A percentile compares a stretch with the other conserved stretches of the same genome.
phyloP scores from a whole-genome alignment of 2,113 vertebrate species.

The Sylvia atricapilla region DNA sequence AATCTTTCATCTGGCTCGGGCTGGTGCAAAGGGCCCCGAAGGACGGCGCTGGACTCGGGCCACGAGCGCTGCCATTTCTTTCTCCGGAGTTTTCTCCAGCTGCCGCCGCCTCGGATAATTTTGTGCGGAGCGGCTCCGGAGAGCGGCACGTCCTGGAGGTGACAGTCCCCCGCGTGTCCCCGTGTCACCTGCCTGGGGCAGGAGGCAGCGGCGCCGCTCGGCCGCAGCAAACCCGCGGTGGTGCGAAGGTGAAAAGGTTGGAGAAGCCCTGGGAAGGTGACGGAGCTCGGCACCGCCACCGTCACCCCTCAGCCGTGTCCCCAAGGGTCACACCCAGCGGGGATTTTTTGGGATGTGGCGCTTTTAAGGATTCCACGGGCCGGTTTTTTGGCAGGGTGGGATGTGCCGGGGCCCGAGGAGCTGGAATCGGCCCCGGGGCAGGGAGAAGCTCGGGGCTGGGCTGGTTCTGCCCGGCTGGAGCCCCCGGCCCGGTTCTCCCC shows the following conservation, averaged over 20 bases:
- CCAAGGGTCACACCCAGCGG: no score
- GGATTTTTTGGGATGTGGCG: rapidly evolving
- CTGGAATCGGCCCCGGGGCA: no score
- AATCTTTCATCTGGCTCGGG: background rate
- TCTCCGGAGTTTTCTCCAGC: background rate
- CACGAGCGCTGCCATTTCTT: background rate
- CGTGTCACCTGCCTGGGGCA: rapidly evolving
- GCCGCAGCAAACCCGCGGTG: rapidly evolving
- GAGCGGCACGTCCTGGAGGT: background rate
- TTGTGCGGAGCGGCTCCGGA: background rate
- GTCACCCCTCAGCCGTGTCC: no score
- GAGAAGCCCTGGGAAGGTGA: background rate
- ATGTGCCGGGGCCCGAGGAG: no score
- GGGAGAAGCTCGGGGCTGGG: no score
- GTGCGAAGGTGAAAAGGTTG: rapidly evolving
- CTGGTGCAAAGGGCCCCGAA: constrained; percentile 33
- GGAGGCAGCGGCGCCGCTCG: rapidly evolving
- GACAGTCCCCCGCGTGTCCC: background rate
- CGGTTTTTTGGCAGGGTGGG: rapidly evolving
- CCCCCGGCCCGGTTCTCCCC: no score
- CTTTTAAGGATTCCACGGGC: background rate
- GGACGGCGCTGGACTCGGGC: background rate
- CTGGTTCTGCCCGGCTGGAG: no score
- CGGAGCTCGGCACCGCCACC: no score
- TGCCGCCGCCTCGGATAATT: background rate